Evolutionary conservation across 2,113 vertebrate species (phyloP).

Genomic region (Athene noctua): DNA sequence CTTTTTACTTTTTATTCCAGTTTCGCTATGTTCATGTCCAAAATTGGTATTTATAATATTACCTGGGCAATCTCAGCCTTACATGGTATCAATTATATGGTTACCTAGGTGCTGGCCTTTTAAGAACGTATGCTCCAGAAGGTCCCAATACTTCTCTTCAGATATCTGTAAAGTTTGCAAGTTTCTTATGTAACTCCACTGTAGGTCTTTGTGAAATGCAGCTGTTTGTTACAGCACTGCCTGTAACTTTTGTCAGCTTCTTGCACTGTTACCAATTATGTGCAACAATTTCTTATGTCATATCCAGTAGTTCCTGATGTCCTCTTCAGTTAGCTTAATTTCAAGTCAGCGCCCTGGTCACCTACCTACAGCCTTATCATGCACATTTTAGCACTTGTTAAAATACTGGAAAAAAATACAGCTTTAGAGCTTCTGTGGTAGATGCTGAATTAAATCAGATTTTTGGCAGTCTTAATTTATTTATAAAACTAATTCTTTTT

Average conservation of each 20-base stretch:
- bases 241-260: not conserved
- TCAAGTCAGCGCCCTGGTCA: not conserved
- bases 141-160: not conserved
- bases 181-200: not conserved
- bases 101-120: not conserved
- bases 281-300: not conserved
- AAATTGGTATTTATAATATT: not conserved
- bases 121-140: not conserved
- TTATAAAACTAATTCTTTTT: not conserved
- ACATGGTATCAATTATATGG: not conserved
- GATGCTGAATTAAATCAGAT: not conserved
- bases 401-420: not conserved
- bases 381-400: not conserved
- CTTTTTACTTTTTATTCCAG: not conserved
- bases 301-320: not conserved
- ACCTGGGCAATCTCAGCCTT: not conserved
- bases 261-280: not conserved
- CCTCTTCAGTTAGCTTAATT: not conserved
- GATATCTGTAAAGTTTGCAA: not conserved
- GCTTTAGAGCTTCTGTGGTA: not conserved
- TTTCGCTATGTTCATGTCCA: not conserved
- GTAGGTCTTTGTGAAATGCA: not conserved
- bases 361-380: not conserved
- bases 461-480: not conserved
- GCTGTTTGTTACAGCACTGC: not conserved